Base-by-base conservation (phyloP, 2,113 vertebrate species). In the Leucopternis melanops region DNA sequence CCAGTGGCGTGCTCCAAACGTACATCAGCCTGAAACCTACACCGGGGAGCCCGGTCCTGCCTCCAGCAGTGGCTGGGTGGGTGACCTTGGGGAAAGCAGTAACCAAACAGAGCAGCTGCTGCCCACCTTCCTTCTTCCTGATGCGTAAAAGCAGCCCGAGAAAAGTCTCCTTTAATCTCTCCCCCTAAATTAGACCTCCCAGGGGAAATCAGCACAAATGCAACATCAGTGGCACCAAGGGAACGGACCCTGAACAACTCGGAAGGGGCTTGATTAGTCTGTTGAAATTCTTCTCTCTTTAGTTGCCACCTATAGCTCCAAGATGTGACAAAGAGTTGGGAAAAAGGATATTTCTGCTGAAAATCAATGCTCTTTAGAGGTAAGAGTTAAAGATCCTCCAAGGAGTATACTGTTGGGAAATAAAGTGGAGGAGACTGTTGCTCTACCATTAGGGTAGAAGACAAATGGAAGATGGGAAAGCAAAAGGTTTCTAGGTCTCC, bases 201-300 rank as follows among this genome's bases (percentile, higher is more conserved):
- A 66, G 75, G 71, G 70, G 73, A 91, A 94, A 87, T 63, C 32
- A 94, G 81, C 79, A 92, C 78, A 75, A 73, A 87, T 15, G 50
- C 81, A 61, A 75, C 78, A 82, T 36, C 63, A 38, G 72, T 9
- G 36, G 91, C 57, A 89, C 84, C 16, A 9, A 86, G 73, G 81
- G 90, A 89, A 71, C 0, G 8, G 73, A 90, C 78, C 70, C 90
- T 32, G 66, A 85, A 80, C 5, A 31, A 70, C 81, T 77, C 2
- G 2, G 83, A 87, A 88, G 40, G 71, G 72, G 67, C 67, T 82
- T 80, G 61, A 82, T 86, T 70, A 81, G 74, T 75, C 79, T 54
- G 84, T 58, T 81, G 73, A 85, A 86, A 83, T 36, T 36, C 42
- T 78, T 52, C 69, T 87, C 77, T 62, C 69, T 86, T 69, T n/a